Base-by-base conservation (phyloP, 1,140 invertebrate species). In the Dufourea novaeangliae region DNA sequence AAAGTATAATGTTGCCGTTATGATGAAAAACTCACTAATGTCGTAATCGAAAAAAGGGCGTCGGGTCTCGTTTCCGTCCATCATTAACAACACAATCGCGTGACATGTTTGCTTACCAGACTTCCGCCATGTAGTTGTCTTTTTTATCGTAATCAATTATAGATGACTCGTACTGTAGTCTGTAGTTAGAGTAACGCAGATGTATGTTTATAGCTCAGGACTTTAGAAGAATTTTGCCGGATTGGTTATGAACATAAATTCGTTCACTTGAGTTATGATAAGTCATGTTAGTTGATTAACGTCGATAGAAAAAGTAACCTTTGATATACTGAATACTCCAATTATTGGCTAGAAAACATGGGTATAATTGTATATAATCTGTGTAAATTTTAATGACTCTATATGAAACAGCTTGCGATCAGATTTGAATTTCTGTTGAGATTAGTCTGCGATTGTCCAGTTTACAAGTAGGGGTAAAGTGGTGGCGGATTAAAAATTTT, bases 141-240 rank as follows among this genome's bases (percentile, higher is more conserved):
- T 76, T 69, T 73, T 73, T 73, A 64, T 66, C 46, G 46, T 32
- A 54, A 73, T 73, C 46, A 73, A 66, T 73, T 73, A 66, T 73
- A 34, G 34, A 64, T 64, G 46, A 52, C 34, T 10, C 8, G 37
- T 22, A n/a, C 7, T 4, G 32, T 54, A 29, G 14, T n/a, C n/a
- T n/a, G n/a, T n/a, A n/a, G n/a, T n/a, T n/a, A n/a, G n/a, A n/a
- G n/a, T n/a, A n/a, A n/a, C n/a, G n/a, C n/a, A n/a, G n/a, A n/a
- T 32, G 56, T 71, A 14, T 39, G 39, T 25, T 39, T 27, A 8
- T 63, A 12, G 39, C n/a, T n/a, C 14, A 20, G 37, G 34, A 64
- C 14, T 64, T 25, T 54, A 56, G 5, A 41, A 41, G 46, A 17
- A 73, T 71, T 46, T n/a, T 20, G 29, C 64, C 34, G 32, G 27